Percentiles rank a stretch among this genome's conserved stretches.
Evolutionary conservation across 2,797 vertebrate genomes (phyloP).

Genomic region (Pantherophis vulpinus): DNA sequence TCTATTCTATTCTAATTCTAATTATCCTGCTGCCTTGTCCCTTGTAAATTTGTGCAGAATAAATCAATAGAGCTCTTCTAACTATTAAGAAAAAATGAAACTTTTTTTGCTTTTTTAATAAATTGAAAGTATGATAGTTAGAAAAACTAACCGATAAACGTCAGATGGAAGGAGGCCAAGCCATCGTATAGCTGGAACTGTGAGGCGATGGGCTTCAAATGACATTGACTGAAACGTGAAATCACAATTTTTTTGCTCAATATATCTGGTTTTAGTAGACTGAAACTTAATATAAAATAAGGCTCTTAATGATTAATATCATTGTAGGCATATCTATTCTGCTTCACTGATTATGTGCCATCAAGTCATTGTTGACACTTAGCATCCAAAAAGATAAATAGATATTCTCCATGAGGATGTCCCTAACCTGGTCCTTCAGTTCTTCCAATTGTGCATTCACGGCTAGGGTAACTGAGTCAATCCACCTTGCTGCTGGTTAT

Average conservation of each 20-base stretch:
- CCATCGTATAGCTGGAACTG: constrained; percentile 92
- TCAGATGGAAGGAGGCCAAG: constrained; percentile 97
- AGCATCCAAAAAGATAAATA: not conserved
- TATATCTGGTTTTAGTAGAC: not conserved
- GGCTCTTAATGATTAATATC: not conserved
- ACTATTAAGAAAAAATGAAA: not conserved
- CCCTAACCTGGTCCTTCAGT: not conserved
- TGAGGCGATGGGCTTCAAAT: constrained; percentile 92
- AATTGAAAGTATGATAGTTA: constrained; percentile 21
- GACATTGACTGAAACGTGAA: constrained; percentile 88
- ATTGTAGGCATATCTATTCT: not conserved
- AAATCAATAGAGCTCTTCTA: not conserved
- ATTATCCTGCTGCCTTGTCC: too few relatives aligned
- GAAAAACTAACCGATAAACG: constrained; percentile 82
- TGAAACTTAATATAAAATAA: not conserved
- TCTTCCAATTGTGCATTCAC: not conserved
- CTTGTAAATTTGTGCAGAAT: not conserved
- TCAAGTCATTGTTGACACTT: not conserved
- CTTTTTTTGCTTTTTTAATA: not conserved
- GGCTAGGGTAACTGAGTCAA: not conserved
- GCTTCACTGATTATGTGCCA: not conserved
- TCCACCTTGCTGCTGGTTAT: not conserved
- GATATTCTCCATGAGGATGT: not conserved
- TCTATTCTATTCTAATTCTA: too few relatives aligned
- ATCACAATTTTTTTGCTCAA: not conserved